Base-by-base conservation (phyloP, 2,888 invertebrate genomes). In the Nymphalis urticae region DNA sequence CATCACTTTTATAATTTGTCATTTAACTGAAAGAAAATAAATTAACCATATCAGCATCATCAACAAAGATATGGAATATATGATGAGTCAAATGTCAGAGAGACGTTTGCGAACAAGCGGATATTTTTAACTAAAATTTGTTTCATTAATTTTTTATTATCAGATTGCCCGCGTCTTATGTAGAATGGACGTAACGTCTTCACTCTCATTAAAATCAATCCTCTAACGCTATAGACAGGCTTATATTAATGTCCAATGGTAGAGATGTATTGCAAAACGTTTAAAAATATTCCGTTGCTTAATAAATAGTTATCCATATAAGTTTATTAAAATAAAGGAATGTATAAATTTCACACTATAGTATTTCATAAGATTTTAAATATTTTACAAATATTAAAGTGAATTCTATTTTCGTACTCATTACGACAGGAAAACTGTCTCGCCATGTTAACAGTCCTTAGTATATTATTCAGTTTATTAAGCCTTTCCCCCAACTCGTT, bases 401-500 rank as follows among this genome's bases (percentile, higher is more conserved):
- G 32, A 19, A 0, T 19, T 59, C 62, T 42, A 62, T 56, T 62
- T 56, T n/a, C 24, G 50, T 62, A 60, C 50, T 65, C 66, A 66
- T 66, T 61, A 50, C 60, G 59, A 8, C 58, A 54, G 48, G 62
- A 60, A 64, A 69, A 77, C 77, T 77, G 79, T 75, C 77, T 73
- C 76, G 79, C 77, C 80, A 76, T 72, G 80, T 76, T 76, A 75
- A 58, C 58, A 58, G 76, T 78, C 74, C 67, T 77, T 76, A 79
- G 79, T 89, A 75, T 81, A 87, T 90, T 87, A 90, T 90, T 88
- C 88, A 91, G 78, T 81, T 82, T 80, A 83, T 84, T 85, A 81
- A 77, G 77, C 79, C 79, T 80, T 81, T 85, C 83, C 85, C 84
- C 84, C 79, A 75, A 79, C 83, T 86, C 85, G 89, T 89, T 88